These are phyloP conservation scores for Bellardia bayeri DNA, from an alignment of 2,888 invertebrate species.

Conservation along the genomic window DNA sequence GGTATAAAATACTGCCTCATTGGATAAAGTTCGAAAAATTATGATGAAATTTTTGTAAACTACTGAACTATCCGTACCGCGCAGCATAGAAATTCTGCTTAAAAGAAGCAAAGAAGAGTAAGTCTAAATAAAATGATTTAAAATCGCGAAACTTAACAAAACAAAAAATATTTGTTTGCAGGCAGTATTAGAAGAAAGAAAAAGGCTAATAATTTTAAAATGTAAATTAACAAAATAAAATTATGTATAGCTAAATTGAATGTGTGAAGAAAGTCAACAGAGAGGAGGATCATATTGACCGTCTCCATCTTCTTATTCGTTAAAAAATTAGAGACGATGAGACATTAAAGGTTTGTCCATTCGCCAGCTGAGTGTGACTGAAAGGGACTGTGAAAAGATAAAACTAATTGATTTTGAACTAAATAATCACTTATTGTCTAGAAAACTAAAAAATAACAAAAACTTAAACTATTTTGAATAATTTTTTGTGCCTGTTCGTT, in stretches of 20 bases:
- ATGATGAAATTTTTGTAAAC: conserved; percentile 17
- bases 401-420: conserved; percentile 40
- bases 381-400: conserved; percentile 58
- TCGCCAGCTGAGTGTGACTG: conserved; percentile 18
- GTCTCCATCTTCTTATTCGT: conserved; percentile 1
- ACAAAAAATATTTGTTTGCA: conserved; percentile 1
- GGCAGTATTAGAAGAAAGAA: conserved; percentile 36
- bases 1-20: conserved; percentile 29
- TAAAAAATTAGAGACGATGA: conserved; percentile 39
- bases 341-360: conserved; percentile 37
- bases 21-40: background rate
- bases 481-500: conserved; percentile 78
- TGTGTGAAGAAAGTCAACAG: conserved; percentile 27
- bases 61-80: background rate
- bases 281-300: background rate
- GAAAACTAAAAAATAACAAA: conserved; percentile 65
- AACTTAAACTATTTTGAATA: conserved; percentile 67
- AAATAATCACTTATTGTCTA: conserved; percentile 54
- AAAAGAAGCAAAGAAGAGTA: conserved; percentile 16
- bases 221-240: conserved; percentile 31
- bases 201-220: conserved; percentile 21
- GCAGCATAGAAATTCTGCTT: conserved; percentile 9
- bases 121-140: background rate
- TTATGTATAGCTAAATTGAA: conserved; percentile 22
- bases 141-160: background rate